Conservation (phyloP, 1,140 invertebrate genomes). For the Conus ventricosus region DNA sequence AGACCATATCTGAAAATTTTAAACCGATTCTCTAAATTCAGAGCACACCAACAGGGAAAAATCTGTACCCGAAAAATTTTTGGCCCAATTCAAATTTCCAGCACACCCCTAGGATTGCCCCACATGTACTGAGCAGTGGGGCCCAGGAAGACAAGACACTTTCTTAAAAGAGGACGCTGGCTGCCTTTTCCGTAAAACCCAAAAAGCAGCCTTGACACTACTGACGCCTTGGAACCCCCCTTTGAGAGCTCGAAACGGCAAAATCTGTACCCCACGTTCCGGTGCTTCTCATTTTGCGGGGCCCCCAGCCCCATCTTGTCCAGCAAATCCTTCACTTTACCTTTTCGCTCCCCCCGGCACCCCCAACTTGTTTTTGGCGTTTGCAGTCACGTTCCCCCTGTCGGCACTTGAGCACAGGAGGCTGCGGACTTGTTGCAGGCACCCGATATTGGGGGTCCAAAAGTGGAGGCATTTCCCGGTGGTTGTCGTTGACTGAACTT, state of each 20-base stretch:
- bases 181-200: neutral
- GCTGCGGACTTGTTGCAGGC: neutral
- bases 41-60: neutral
- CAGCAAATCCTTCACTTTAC: slow-evolving; percentile 46
- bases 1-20: neutral
- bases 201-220: slow-evolving; percentile 47
- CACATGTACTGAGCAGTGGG: slow-evolving; percentile 29
- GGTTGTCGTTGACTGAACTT: neutral
- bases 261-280: slow-evolving; percentile 62
- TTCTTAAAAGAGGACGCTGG: neutral
- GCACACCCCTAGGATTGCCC: neutral
- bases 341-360: slow-evolving; percentile 9
- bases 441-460: neutral
- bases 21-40: neutral
- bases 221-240: slow-evolving; percentile 61
- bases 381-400: neutral
- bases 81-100: neutral
- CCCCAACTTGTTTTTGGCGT: neutral
- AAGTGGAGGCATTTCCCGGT: neutral
- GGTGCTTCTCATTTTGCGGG: slow-evolving; percentile 57
- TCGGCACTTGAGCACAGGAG: no score
- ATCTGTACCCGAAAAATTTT: no score
- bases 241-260: slow-evolving; percentile 69
- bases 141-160: slow-evolving; percentile 47
- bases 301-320: slow-evolving; percentile 70